Base-by-base conservation (phyloP, 1,140 invertebrate genomes). In the Drosophila dunni region DNA sequence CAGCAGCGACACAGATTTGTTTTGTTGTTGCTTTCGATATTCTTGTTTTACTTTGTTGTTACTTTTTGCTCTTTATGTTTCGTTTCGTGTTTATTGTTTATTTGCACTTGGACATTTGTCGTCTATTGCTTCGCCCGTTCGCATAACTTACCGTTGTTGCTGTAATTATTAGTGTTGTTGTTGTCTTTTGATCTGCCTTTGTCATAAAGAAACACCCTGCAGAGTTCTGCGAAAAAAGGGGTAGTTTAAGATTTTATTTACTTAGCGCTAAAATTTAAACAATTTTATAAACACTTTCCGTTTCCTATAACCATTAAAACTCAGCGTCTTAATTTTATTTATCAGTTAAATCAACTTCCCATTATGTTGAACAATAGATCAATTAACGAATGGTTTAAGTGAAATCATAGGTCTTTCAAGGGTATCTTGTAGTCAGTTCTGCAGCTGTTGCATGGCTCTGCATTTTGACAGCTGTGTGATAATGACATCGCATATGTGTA, bases 31-130 rank as follows among this genome's bases (percentile, higher is more conserved):
- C 40, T 17, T 56, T 66, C 13, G 40, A 44, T 75, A 65, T 67
- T 71, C 64, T 75, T 71, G 44, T 50, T 71, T 75, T 63, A 57
- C 64, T 60, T 68, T 66, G 29, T 70, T 65, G 20, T 17, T 57
- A 24, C 42, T 38, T 40, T 29, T 40, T 40, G 58, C 33, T 50
- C 34, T 38, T 13, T 70, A 51, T 78, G 63, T 62, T 67, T 44
- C 45, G 67, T 38, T 45, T 64, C 50, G 24, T 44, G 69, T 66
- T 68, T 79, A n/a, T 45, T 68, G 53, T 80, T 80, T 73, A 74
- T 65, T 77, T 83, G 81, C 76, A 72, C 80, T 79, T 76, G 63
- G 58, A 79, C 46, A 51, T 74, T 75, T 62, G 50, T 20, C 33
- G 63, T 68, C 50, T 68, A 33, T 57, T 64, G 42, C 42, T 66